Conservation (phyloP, 2,888 invertebrate species). For the Eristalis tenax region DNA sequence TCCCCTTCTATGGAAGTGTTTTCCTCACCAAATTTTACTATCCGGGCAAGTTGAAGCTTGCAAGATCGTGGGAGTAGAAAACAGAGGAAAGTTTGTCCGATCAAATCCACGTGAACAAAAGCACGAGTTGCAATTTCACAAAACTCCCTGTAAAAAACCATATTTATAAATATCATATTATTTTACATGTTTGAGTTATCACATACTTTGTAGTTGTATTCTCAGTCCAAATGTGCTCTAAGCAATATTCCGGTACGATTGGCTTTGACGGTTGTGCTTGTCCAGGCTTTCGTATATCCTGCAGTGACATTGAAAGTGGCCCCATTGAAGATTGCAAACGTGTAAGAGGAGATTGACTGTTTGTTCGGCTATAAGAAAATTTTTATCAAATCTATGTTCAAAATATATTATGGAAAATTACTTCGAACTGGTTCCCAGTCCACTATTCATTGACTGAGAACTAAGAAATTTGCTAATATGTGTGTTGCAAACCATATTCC, state of each 20-base stretch:
- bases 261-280: conserved; percentile 85
- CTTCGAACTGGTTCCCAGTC: conserved; percentile 77
- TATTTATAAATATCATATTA: neutral
- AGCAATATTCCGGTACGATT: conserved; percentile 91
- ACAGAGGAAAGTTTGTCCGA: conserved; percentile 92
- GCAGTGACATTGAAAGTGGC: conserved; percentile 78
- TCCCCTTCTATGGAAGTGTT: conserved; percentile 89
- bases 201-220: conserved; percentile 82
- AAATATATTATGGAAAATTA: conserved; percentile 65
- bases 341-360: conserved; percentile 77
- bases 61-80: conserved; percentile 84
- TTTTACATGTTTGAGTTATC: neutral
- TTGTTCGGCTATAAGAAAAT: conserved; percentile 76
- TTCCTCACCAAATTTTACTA: conserved; percentile 84
- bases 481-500: conserved; percentile 73
- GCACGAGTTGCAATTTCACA: conserved; percentile 87
- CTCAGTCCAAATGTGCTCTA: conserved; percentile 96
- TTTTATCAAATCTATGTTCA: neutral
- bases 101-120: conserved; percentile 92
- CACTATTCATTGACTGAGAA: conserved; percentile 77
- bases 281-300: conserved; percentile 81
- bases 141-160: conserved; percentile 79
- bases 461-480: conserved; percentile 75
- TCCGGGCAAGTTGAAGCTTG: conserved; percentile 82
- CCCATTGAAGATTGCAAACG: conserved; percentile 79